These are phyloP conservation scores for Scaptomyza hsui DNA, from an alignment of 1,140 invertebrate genomes.

Conservation along the genomic window DNA sequence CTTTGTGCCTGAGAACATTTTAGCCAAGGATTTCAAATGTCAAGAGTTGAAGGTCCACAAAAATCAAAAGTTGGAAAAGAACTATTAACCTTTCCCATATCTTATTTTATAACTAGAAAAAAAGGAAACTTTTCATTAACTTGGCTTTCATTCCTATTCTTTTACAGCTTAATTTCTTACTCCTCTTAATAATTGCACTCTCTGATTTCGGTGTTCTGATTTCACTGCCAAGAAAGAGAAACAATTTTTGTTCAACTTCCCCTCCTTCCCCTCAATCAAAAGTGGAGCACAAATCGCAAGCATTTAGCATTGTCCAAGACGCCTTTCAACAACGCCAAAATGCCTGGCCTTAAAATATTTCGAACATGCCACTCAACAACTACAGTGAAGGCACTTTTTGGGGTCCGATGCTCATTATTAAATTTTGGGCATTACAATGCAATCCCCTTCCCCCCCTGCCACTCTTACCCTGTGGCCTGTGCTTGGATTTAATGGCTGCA, in stretches of 20 bases:
- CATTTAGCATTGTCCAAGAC: conserved; percentile 53
- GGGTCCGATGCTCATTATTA: conserved; percentile 60
- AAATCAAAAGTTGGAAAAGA: too few relatives aligned
- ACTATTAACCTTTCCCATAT: too few relatives aligned
- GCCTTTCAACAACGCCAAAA: conserved; percentile 28
- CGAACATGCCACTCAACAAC: conserved; percentile 34
- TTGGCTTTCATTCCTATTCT: background rate
- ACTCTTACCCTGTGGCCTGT: conserved; percentile 7
- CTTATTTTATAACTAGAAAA: background rate
- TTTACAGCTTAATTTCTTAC: background rate
- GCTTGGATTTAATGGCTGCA: conserved; percentile 60
- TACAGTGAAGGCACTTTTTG: background rate
- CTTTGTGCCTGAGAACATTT: conserved; percentile 6
- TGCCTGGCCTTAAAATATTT: conserved; percentile 34
- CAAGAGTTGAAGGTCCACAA: background rate
- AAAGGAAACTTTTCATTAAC: background rate
- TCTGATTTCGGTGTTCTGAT: conserved; percentile 23
- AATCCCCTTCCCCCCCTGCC: conserved; percentile 1
- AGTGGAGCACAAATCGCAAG: conserved; percentile 48
- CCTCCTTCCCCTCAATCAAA: conserved; percentile 11
- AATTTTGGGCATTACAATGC: conserved; percentile 56
- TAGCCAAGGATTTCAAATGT: conserved; percentile 1
- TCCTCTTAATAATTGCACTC: background rate
- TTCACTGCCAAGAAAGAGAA: conserved; percentile 22
- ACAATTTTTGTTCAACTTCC: conserved; percentile 38